Evolutionary conservation across 2,888 invertebrate genomes (phyloP), one percentile per base, ranked within the genome.

Genomic region (Lochmaea crataegi): DNA sequence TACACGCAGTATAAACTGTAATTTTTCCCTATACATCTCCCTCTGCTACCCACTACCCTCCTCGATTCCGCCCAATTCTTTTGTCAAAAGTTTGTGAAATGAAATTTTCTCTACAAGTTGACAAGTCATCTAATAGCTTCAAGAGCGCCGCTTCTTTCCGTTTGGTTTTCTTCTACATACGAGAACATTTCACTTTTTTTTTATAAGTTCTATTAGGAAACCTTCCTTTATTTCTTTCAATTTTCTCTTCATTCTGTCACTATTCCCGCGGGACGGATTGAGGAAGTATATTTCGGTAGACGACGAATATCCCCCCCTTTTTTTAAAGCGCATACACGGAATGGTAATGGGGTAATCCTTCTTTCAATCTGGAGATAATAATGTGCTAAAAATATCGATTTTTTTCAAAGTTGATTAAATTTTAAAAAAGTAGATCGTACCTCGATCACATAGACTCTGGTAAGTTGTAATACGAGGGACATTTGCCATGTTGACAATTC

Each of bases 61-160:
- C 86, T 85, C 88, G 88, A 88, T 88, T 89, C 86, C 84, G 85
- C 87, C 87, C 89, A 88, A 89, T 89, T 89, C 88, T 87, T 87
- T 85, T 87, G 85, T 87, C 87, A 88, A 89, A 63, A 89, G 88
- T 89, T 89, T 88, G 87, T 87, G 88, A 89, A 89, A 89, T 88
- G 88, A 88, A 89, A 89, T 89, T 89, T 88, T 87, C 87, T 45
- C 45, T 61, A 56, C 84, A 84, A 88, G 87, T 88, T 89, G 89
- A 89, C 88, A 88, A 88, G 88, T 88, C 88, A 88, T 88, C 88
- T 88, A 88, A 88, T 88, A 88, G 88, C 84, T 83, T 83, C 84
- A 82, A 83, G 76, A 83, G 83, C 75, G 78, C 76, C 71, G 75
- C 75, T 72, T 58, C 77, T 71, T 71, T 64, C 53, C 56, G 60